These are phyloP conservation scores for Tenualosa ilisha DNA, from an alignment of 2,797 vertebrate species.

Conservation along the genomic window DNA sequence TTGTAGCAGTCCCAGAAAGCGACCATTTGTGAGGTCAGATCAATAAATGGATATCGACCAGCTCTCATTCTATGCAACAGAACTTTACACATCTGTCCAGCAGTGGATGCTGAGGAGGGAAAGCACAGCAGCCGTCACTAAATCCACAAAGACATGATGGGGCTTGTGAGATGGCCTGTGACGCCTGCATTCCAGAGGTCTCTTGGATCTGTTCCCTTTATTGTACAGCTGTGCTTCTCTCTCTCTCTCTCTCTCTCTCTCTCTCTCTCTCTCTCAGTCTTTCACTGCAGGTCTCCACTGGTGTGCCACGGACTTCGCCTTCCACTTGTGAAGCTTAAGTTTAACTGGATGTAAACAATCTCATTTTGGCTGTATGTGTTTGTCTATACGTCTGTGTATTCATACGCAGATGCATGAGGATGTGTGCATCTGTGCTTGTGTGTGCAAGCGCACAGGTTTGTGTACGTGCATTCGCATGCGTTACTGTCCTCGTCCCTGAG, in stretches of 20 bases:
- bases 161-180: background rate
- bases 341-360: constrained; percentile 14
- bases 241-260: background rate
- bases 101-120: background rate
- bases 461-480: background rate
- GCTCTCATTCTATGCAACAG: background rate
- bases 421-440: background rate
- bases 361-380: background rate
- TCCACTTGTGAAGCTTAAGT: background rate
- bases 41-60: constrained; percentile 19
- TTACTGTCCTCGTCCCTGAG: background rate
- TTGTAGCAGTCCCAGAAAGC: constrained; percentile 11
- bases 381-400: background rate
- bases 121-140: background rate
- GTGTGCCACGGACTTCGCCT: background rate
- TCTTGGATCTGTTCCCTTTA: background rate
- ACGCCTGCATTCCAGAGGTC: constrained; percentile 4
- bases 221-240: background rate
- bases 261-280: no score
- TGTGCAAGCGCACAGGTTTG: background rate
- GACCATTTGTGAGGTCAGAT: background rate
- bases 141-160: background rate
- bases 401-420: background rate
- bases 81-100: background rate
- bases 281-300: background rate